A percentile compares a stretch with the other conserved stretches of the same genome.
Evolutionary conservation across 2,113 vertebrate species (phyloP).

Genomic region (Neofelis nebulosa): DNA sequence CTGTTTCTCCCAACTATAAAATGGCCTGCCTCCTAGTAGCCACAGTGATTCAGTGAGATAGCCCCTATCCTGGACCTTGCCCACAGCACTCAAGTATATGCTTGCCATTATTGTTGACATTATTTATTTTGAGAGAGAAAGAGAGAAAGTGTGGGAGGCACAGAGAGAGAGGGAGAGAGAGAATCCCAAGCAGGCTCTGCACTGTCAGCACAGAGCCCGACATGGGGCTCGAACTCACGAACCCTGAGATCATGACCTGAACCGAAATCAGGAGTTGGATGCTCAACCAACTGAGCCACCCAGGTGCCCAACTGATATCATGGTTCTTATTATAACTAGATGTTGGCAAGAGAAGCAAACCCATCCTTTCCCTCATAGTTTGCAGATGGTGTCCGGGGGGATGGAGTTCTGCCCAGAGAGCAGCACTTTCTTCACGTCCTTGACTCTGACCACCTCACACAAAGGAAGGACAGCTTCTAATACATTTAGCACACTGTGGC

Average conservation of each 20-base stretch:
- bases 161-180: too few relatives aligned
- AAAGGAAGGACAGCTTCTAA: background rate
- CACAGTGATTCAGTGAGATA: background rate
- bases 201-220: too few relatives aligned
- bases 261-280: too few relatives aligned
- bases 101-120: background rate
- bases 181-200: too few relatives aligned
- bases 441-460: background rate
- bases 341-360: background rate
- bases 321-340: background rate
- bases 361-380: background rate
- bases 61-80: background rate
- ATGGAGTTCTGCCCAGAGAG: background rate
- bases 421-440: background rate
- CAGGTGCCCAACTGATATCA: too few relatives aligned
- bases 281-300: too few relatives aligned
- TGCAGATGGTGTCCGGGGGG: background rate
- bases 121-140: too few relatives aligned
- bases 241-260: too few relatives aligned
- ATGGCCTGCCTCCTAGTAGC: background rate
- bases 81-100: background rate
- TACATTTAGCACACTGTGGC: background rate
- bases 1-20: background rate
- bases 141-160: too few relatives aligned
- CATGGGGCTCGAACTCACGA: too few relatives aligned